Evolutionary conservation across 2,797 vertebrate species (phyloP).

Genomic region (Alfaro cultratus): DNA sequence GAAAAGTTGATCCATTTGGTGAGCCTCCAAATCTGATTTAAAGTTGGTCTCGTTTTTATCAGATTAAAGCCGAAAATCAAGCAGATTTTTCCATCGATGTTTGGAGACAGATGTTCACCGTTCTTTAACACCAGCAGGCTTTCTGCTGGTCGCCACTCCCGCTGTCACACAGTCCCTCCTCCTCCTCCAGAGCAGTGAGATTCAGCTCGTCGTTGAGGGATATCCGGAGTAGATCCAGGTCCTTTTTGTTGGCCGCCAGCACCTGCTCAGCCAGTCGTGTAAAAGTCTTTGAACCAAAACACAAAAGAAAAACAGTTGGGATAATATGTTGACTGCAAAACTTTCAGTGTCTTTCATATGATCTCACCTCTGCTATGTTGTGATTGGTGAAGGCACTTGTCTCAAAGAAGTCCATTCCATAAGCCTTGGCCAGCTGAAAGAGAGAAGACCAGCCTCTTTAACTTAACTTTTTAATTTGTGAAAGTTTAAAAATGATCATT

Average conservation of each 20-base stretch:
- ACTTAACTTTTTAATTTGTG: too few relatives aligned
- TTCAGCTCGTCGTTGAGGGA: constrained; percentile 81
- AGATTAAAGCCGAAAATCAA: constrained; percentile 16
- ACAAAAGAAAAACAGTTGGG: background rate
- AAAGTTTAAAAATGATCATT: background rate
- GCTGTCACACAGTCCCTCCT: constrained; percentile 83
- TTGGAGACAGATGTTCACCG: background rate
- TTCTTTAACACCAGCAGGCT: constrained; percentile 92
- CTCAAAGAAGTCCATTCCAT: constrained; percentile 97
- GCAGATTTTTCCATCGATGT: constrained; percentile 20
- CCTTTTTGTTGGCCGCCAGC: constrained; percentile 92
- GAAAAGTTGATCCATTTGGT: background rate
- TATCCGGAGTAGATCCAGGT: constrained; percentile 89
- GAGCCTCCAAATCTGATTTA: constrained; percentile 1
- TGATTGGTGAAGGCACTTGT: constrained; percentile 98
- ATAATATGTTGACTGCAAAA: background rate
- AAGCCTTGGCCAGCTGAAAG: constrained; percentile 90
- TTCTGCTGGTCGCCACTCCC: constrained; percentile 77
- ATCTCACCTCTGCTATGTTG: constrained; percentile 94
- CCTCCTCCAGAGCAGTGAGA: constrained; percentile 88
- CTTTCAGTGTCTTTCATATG: background rate
- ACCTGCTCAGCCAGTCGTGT: constrained; percentile 94
- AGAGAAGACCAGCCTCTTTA: constrained; percentile 18
- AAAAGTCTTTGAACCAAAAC: constrained; percentile 84
- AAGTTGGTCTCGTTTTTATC: constrained; percentile 14